Evolutionary conservation across 23 tunicate species (phyloP).

Genomic region (Styela clava): DNA sequence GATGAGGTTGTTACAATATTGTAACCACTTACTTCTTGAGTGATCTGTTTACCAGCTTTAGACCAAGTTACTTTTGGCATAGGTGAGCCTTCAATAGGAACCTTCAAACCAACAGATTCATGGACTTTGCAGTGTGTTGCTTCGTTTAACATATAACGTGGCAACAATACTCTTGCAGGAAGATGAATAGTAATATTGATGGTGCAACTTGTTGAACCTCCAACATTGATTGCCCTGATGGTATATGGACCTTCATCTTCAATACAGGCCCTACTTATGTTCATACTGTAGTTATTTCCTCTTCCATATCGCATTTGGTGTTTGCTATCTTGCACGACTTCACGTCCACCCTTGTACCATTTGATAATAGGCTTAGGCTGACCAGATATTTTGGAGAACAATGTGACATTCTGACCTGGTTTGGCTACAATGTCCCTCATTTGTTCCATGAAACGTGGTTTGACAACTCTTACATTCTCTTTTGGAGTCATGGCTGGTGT

Average conservation of each 20-base stretch:
- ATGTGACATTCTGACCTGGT: constrained; percentile 69
- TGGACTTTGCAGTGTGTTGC: constrained; percentile 66
- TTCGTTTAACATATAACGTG: constrained; percentile 65
- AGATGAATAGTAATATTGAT: constrained; percentile 60
- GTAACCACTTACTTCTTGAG: constrained; percentile 36
- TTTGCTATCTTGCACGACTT: constrained; percentile 59
- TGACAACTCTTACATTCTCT: constrained; percentile 60
- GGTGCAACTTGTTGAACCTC: constrained; percentile 63
- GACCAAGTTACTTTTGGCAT: constrained; percentile 84
- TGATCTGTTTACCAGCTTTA: constrained; percentile 57
- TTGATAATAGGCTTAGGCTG: constrained; percentile 94
- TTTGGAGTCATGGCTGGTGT: constrained; percentile 64
- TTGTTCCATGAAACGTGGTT: constrained; percentile 81
- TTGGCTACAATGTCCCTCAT: constrained; percentile 82
- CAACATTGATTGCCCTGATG: constrained; percentile 81
- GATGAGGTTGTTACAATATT: constrained; percentile 72
- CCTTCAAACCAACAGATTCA: constrained; percentile 72
- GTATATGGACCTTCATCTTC: constrained; percentile 88
- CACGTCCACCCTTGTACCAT: constrained; percentile 86
- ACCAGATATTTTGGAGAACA: constrained; percentile 78
- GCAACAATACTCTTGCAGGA: constrained; percentile 65
- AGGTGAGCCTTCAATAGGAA: constrained; percentile 84
- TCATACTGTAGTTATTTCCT: constrained; percentile 86
- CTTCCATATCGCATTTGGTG: constrained; percentile 82
- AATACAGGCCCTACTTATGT: constrained; percentile 29